A percentile compares a stretch with the other conserved stretches of the same genome.
phyloP scores from a whole-genome alignment of 2,113 vertebrate species.

The Poeciliopsis retropinna region DNA sequence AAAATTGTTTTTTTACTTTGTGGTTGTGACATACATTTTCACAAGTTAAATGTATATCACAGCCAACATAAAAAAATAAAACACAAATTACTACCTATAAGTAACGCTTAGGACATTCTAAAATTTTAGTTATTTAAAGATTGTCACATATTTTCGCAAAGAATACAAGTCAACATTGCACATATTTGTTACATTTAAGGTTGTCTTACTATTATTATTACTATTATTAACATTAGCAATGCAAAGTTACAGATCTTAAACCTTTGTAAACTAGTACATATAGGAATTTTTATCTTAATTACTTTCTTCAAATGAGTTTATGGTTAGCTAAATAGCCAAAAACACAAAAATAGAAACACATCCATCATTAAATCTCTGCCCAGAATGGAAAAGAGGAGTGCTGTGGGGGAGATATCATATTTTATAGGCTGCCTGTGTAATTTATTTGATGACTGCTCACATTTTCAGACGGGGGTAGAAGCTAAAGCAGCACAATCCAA shows the following conservation, averaged over 20 bases:
- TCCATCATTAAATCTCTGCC: background rate
- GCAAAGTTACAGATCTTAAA: background rate
- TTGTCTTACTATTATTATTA: background rate
- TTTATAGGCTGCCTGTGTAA: slow-evolving; percentile 13
- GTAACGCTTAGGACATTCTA: background rate
- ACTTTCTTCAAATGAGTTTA: background rate
- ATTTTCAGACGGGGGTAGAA: slow-evolving; percentile 30
- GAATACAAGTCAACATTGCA: background rate
- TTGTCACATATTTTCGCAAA: background rate
- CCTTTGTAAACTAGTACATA: too few species aligned
- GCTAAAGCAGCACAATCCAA: slow-evolving; percentile 21
- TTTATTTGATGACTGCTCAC: slow-evolving; percentile 46
- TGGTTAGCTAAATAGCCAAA: too few species aligned
- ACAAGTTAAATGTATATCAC: background rate
- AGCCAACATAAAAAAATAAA: background rate
- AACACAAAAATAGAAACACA: slow-evolving; percentile 17
- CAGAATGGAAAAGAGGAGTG: slow-evolving; percentile 10
- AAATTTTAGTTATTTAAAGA: background rate
- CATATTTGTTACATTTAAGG: too few species aligned
- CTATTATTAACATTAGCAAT: background rate
- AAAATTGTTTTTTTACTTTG: background rate
- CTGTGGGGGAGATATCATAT: slow-evolving; percentile 35
- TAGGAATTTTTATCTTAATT: background rate
- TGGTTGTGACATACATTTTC: background rate
- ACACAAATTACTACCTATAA: background rate